Percentiles rank a stretch among this genome's conserved stretches.
phyloP scores from a whole-genome alignment of 2,888 invertebrate species.

The Pediacus dermestoides region DNA sequence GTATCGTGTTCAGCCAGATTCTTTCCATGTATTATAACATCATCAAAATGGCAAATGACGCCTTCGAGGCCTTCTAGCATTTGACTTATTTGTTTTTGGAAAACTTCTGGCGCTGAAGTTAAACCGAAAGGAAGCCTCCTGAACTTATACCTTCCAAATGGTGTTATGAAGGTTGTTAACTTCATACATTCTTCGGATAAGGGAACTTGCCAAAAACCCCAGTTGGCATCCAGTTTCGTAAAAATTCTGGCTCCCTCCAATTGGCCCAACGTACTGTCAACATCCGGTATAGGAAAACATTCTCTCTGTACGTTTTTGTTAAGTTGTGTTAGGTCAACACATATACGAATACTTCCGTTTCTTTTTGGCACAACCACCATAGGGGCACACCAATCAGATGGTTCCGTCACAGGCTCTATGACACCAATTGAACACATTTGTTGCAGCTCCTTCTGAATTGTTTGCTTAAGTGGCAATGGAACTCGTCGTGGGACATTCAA shows the following conservation, averaged over 20 bases:
- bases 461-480: conserved; percentile 5
- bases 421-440: conserved; percentile 9
- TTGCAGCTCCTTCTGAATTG: conserved; percentile 6
- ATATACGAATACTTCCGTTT: conserved; percentile 8
- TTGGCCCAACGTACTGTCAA: neutral
- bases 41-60: conserved; percentile 12
- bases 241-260: neutral
- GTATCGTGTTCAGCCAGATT: conserved; percentile 5
- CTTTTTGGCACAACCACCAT: conserved; percentile 9
- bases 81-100: conserved; percentile 5
- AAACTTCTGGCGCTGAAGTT: conserved; percentile 13
- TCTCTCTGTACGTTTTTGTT: conserved; percentile 11
- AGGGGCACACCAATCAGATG: conserved; percentile 11
- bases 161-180: conserved; percentile 30
- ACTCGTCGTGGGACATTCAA: conserved; percentile 7
- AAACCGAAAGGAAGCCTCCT: conserved; percentile 29
- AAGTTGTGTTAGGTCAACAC: conserved; percentile 7
- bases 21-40: conserved; percentile 3
- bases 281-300: neutral
- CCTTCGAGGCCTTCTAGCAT: conserved; percentile 1
- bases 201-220: conserved; percentile 29
- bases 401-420: conserved; percentile 8
- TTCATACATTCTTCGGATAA: conserved; percentile 25
- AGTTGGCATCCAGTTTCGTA: conserved; percentile 20
- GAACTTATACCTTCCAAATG: conserved; percentile 27